Conservation (phyloP, 1,140 invertebrate species). For the Polyergus mexicanus region DNA sequence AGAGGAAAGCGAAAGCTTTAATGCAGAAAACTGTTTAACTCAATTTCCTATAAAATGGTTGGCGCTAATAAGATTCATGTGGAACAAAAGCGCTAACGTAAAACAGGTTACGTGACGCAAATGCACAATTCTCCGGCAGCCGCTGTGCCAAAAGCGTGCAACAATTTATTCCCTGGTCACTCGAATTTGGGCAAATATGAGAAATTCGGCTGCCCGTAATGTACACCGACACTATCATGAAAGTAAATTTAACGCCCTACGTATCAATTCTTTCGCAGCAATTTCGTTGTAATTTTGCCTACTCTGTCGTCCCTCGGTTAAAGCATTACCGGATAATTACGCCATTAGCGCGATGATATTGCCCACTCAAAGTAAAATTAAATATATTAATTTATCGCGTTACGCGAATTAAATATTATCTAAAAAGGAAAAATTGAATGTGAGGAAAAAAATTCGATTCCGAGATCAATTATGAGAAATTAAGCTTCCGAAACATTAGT, state of each 20-base stretch:
- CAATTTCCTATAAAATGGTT: slow-evolving; percentile 79
- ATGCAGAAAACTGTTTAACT: slow-evolving; percentile 80
- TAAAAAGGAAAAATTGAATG: slow-evolving; percentile 18
- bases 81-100: slow-evolving; percentile 82
- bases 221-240: slow-evolving; percentile 66
- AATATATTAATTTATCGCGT: slow-evolving; percentile 49
- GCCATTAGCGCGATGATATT: slow-evolving; percentile 55
- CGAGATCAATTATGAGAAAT: not conserved
- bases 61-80: slow-evolving; percentile 81
- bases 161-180: slow-evolving; percentile 70
- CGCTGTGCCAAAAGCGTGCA: slow-evolving; percentile 59
- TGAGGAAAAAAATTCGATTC: not conserved
- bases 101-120: slow-evolving; percentile 83
- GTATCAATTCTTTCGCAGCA: slow-evolving; percentile 59
- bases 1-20: slow-evolving; percentile 69
- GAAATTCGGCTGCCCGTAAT: slow-evolving; percentile 69
- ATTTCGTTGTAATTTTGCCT: slow-evolving; percentile 61
- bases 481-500: not conserved
- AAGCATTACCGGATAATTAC: slow-evolving; percentile 56
- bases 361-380: slow-evolving; percentile 52
- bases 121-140: slow-evolving; percentile 77
- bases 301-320: slow-evolving; percentile 26
- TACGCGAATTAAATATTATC: slow-evolving; percentile 23
- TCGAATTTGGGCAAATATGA: slow-evolving; percentile 66
- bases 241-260: slow-evolving; percentile 63